A percentile compares a stretch with the other conserved stretches of the same genome.
Conservation (phyloP, 2,797 vertebrate species). For the Sebastes cheni region DNA sequence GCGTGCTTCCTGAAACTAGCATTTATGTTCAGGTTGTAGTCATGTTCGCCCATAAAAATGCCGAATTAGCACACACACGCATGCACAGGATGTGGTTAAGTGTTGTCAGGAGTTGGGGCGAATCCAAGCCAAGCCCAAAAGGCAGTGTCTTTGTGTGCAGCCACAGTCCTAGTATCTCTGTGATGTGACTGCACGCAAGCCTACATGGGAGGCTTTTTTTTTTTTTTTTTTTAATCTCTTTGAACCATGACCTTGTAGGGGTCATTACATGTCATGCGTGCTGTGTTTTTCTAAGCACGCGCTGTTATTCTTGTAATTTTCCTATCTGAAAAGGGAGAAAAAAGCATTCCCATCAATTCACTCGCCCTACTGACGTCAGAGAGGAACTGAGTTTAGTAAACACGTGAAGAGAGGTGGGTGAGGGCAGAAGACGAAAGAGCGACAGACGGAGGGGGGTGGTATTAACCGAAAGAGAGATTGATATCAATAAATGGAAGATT, state of each 20-base stretch:
- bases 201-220: slow-evolving; percentile 5
- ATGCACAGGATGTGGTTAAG: slow-evolving; percentile 24
- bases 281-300: slow-evolving; percentile 26
- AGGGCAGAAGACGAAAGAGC: background rate
- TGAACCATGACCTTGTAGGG: slow-evolving; percentile 47
- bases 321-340: slow-evolving; percentile 28
- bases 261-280: slow-evolving; percentile 21
- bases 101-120: background rate
- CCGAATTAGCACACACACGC: slow-evolving; percentile 2
- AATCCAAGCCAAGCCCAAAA: slow-evolving; percentile 15
- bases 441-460: background rate
- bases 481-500: background rate
- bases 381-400: slow-evolving; percentile 20
- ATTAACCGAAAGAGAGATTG: background rate
- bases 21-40: slow-evolving; percentile 29
- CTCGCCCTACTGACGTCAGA: slow-evolving; percentile 10
- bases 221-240: slow-evolving; percentile 14
- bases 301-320: slow-evolving; percentile 50
- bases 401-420: background rate
- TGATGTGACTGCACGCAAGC: slow-evolving; percentile 19
- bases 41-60: slow-evolving; percentile 4
- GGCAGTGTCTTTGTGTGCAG: slow-evolving; percentile 9
- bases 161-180: slow-evolving; percentile 10
- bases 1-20: background rate
- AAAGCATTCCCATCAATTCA: slow-evolving; percentile 43